phyloP scores from a whole-genome alignment of 2,797 vertebrate genomes.

The Periparus ater region DNA sequence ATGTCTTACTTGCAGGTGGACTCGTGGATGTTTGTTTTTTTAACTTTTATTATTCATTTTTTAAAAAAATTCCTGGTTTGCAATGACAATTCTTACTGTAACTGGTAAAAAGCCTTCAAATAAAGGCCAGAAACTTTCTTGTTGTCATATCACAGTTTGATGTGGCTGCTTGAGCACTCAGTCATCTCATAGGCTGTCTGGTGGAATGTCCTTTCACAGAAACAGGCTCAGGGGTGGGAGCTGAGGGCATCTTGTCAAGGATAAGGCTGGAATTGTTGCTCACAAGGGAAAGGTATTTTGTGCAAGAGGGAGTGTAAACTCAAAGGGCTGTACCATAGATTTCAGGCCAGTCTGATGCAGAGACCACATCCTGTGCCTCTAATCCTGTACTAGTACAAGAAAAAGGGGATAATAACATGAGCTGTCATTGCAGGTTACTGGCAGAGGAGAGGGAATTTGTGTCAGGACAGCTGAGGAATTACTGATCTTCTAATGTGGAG shows the following conservation, averaged over 20 bases:
- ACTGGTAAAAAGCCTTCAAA: conserved; percentile 62
- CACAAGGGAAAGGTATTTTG: background rate
- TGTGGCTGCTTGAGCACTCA: background rate
- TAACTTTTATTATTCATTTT: conserved; percentile 54
- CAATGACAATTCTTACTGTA: conserved; percentile 71
- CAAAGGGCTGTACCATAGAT: accelerated
- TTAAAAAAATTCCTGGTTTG: conserved; percentile 34
- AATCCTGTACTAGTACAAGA: background rate
- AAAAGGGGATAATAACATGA: accelerated
- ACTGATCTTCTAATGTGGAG: background rate
- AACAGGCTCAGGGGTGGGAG: background rate
- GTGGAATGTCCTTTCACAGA: background rate
- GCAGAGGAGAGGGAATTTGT: background rate
- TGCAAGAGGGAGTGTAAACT: background rate
- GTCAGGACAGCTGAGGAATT: background rate
- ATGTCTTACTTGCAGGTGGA: conserved; percentile 46
- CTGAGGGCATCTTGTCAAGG: background rate
- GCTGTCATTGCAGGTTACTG: background rate
- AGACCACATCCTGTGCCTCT: background rate
- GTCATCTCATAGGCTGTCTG: background rate
- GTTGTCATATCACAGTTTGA: background rate
- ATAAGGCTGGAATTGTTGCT: background rate
- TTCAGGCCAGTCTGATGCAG: background rate
- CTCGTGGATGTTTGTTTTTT: conserved; percentile 44
- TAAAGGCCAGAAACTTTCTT: conserved; percentile 47